These are phyloP conservation scores for Clarias magur DNA, from an alignment of 2,113 vertebrate genomes.

Conservation along the genomic window DNA sequence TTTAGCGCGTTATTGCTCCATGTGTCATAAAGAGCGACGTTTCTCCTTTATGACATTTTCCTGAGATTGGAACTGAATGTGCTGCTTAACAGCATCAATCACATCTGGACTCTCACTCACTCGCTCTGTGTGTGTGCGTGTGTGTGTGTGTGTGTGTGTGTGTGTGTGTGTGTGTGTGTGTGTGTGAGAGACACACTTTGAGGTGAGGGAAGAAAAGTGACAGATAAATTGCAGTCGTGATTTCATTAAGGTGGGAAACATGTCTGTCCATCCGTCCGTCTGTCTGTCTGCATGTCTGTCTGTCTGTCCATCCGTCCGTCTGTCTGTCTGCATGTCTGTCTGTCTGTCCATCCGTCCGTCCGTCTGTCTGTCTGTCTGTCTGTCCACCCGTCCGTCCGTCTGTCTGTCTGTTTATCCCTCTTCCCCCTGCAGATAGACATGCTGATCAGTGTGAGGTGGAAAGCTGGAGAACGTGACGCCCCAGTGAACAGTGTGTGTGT, in stretches of 20 bases:
- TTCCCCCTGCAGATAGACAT: neutral
- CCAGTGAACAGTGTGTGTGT: neutral
- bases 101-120: neutral
- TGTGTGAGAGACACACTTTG: neutral
- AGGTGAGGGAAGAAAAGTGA: neutral
- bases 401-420: neutral
- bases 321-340: no score
- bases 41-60: slow-evolving; percentile 12
- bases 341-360: no score
- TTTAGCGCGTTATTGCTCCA: neutral
- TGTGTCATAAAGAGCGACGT: neutral
- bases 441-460: neutral
- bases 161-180: no score
- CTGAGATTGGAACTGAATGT: neutral
- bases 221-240: neutral
- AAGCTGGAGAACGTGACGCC: neutral
- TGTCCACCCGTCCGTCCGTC: neutral
- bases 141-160: neutral
- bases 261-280: no score
- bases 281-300: no score
- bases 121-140: neutral
- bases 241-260: neutral
- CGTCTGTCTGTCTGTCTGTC: neutral
- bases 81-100: neutral
- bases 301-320: no score